Conservation (phyloP, 2,797 vertebrate genomes). For the Cuculus canorus region DNA sequence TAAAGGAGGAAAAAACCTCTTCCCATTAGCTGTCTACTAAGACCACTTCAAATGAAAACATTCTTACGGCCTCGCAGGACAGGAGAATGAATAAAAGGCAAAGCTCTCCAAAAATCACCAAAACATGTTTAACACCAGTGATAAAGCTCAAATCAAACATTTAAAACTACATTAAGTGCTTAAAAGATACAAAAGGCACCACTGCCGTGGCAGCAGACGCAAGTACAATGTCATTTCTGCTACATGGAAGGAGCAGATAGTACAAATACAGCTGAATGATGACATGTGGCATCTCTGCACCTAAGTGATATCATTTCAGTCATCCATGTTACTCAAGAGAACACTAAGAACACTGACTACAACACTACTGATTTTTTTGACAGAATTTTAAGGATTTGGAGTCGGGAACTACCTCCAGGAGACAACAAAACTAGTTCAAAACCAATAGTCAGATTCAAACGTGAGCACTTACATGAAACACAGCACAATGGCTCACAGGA, state of each 20-base stretch:
- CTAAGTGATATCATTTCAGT: not conserved
- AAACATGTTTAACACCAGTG: not conserved
- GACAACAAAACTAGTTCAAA: not conserved
- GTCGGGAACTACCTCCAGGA: not conserved
- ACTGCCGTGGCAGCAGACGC: not conserved
- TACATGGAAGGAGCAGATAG: not conserved
- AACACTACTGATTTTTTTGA: not conserved
- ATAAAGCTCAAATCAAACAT: not conserved
- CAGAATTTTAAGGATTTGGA: not conserved
- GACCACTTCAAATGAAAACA: not conserved
- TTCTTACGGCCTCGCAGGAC: accelerated
- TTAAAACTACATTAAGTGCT: not conserved
- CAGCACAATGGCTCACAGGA: accelerated
- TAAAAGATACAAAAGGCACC: not conserved
- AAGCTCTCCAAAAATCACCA: not conserved
- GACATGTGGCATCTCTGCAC: not conserved
- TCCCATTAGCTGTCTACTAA: not conserved
- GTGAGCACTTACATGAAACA: not conserved
- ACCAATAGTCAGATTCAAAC: not conserved
- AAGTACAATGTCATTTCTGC: not conserved
- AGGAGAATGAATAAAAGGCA: not conserved
- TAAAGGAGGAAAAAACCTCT: constrained; percentile 32
- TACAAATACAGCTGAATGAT: not conserved
- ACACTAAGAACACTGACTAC: too few relatives aligned
- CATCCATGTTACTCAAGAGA: not conserved